These are phyloP conservation scores for Diplogasteroides magnus DNA, from an alignment of 1,140 invertebrate genomes.

Conservation along the genomic window DNA sequence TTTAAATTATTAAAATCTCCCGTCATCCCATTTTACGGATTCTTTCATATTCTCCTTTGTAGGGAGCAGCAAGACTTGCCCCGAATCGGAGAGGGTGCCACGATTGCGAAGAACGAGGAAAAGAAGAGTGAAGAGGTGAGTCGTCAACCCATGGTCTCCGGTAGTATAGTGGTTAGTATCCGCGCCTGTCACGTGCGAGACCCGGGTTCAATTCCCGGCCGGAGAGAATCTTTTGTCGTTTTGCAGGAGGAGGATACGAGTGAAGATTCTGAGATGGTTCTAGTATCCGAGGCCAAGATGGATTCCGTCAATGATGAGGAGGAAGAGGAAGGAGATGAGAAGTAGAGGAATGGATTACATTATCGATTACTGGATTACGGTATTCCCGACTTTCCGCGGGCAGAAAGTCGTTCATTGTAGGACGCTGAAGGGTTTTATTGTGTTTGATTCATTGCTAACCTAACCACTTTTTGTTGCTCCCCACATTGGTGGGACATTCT, in stretches of 20 bases:
- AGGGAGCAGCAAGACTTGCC: not conserved
- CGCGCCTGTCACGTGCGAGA: not conserved
- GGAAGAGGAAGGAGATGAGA: not conserved
- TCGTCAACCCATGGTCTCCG: not conserved
- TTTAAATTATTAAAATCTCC: too few species aligned
- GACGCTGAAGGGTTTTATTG: too few species aligned
- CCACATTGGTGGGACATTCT: not conserved
- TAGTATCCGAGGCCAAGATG: not conserved
- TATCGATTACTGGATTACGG: too few species aligned
- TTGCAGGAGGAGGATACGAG: too few species aligned
- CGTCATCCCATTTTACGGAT: too few species aligned
- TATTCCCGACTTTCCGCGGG: not conserved
- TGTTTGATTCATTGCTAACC: too few species aligned
- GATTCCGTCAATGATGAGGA: not conserved
- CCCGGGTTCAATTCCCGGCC: not conserved
- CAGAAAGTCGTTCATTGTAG: too few species aligned
- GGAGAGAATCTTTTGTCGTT: too few species aligned
- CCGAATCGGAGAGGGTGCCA: not conserved
- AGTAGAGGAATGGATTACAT: not conserved
- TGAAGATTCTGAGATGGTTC: not conserved
- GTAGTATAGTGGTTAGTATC: too few species aligned
- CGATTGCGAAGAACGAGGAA: not conserved
- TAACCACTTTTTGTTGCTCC: not conserved
- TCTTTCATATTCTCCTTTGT: not conserved
- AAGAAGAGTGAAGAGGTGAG: not conserved